Conservation (phyloP, 2,888 invertebrate species). For the Noctuana brunneofusca region DNA sequence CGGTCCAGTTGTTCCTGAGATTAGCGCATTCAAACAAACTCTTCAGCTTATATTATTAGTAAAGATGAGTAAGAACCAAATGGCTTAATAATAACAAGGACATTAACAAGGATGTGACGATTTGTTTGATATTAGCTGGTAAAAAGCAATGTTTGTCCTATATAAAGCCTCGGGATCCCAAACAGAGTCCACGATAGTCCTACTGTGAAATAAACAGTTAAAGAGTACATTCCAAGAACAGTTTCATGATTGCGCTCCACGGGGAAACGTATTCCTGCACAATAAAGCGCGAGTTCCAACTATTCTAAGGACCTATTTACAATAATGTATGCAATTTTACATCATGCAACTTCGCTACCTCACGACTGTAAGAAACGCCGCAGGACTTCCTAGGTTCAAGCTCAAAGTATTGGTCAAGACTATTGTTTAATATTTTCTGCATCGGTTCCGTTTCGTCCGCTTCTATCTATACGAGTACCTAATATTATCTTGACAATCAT, state of each 20-base stretch:
- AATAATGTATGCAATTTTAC: slow-evolving; percentile 35
- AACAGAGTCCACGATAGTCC: background rate
- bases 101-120: too few species aligned
- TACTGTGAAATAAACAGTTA: slow-evolving; percentile 19
- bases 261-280: slow-evolving; percentile 27
- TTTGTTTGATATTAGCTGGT: too few species aligned
- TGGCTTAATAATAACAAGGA: too few species aligned
- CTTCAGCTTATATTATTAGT: too few species aligned
- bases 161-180: too few species aligned
- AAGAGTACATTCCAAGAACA: slow-evolving; percentile 17
- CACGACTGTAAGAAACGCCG: slow-evolving; percentile 32
- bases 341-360: slow-evolving; percentile 27
- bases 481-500: background rate
- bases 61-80: too few species aligned
- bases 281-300: slow-evolving; percentile 33
- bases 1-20: too few species aligned
- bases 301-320: slow-evolving; percentile 34
- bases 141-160: too few species aligned
- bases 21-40: too few species aligned
- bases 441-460: background rate
- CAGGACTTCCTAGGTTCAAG: slow-evolving; percentile 26
- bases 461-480: background rate
- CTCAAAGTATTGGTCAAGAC: slow-evolving; percentile 6
- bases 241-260: slow-evolving; percentile 28
- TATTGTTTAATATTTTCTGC: slow-evolving; percentile 5